These are phyloP conservation scores for Drosophila trichaetosa DNA, from an alignment of 2,888 invertebrate genomes.

Conservation along the genomic window DNA sequence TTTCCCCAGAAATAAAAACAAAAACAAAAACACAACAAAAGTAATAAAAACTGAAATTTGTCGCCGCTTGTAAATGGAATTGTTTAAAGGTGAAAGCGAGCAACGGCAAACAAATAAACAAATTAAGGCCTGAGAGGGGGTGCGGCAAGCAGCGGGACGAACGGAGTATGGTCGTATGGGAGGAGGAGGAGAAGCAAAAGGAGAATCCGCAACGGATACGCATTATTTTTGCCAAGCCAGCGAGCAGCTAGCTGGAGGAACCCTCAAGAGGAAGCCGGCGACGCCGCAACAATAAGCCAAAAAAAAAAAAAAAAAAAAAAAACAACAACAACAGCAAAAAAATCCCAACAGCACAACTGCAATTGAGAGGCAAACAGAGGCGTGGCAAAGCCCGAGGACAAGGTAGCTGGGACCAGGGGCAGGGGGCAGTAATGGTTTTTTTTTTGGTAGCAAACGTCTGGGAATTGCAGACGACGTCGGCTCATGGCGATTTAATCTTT, in stretches of 20 bases:
- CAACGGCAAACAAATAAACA: slow-evolving; percentile 72
- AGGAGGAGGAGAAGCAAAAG: background rate
- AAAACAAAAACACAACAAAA: slow-evolving; percentile 67
- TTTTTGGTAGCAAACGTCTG: slow-evolving; percentile 58
- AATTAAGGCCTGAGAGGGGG: slow-evolving; percentile 59
- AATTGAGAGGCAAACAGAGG: slow-evolving; percentile 19
- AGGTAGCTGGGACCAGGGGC: background rate
- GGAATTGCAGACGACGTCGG: slow-evolving; percentile 73
- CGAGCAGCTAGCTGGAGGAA: slow-evolving; percentile 31
- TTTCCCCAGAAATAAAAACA: background rate
- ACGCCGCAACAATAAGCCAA: slow-evolving; percentile 70
- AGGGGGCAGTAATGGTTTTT: background rate
- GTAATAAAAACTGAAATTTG: slow-evolving; percentile 77
- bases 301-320: background rate
- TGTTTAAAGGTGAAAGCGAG: slow-evolving; percentile 77
- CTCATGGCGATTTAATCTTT: slow-evolving; percentile 80
- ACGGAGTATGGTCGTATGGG: background rate
- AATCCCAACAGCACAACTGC: slow-evolving; percentile 38
- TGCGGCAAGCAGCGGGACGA: background rate
- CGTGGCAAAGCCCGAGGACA: background rate
- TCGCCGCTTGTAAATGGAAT: slow-evolving; percentile 80
- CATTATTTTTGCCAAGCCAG: slow-evolving; percentile 74
- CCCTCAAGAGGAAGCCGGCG: slow-evolving; percentile 33
- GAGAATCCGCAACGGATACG: slow-evolving; percentile 78
- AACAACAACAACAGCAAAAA: background rate